Percentiles rank a stretch among this genome's conserved stretches.
These are phyloP conservation scores for Heterotilapia buettikoferi DNA, from an alignment of 2,113 vertebrate genomes.

Conservation along the genomic window DNA sequence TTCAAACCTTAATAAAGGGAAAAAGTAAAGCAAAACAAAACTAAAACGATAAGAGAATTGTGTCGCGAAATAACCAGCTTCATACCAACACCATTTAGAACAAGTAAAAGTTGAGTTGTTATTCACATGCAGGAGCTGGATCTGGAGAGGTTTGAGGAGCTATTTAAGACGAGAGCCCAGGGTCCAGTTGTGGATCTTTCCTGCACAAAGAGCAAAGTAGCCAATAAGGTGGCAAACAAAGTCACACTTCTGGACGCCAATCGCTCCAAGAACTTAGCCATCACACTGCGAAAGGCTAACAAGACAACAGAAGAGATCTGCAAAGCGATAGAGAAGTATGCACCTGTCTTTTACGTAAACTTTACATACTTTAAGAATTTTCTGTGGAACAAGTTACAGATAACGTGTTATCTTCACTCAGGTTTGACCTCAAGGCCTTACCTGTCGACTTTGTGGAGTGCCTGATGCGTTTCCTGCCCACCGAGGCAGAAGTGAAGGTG, in stretches of 20 bases:
- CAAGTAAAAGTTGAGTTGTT: not conserved
- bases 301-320: slow-evolving; percentile 91
- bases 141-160: slow-evolving; percentile 92
- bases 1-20: not conserved
- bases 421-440: slow-evolving; percentile 87
- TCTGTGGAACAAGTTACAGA: not conserved
- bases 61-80: not conserved
- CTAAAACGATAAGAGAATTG: fast-evolving
- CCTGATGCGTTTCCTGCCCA: slow-evolving; percentile 91
- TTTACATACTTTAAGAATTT: fast-evolving
- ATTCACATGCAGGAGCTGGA: slow-evolving; percentile 81
- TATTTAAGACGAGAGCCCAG: slow-evolving; percentile 96
- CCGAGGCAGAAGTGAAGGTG: slow-evolving; percentile 83
- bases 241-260: slow-evolving; percentile 91
- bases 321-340: slow-evolving; percentile 89
- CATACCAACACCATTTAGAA: not conserved
- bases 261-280: slow-evolving; percentile 95
- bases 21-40: not conserved
- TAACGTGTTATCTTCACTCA: slow-evolving; percentile 19
- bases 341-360: not conserved
- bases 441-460: slow-evolving; percentile 95
- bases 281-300: slow-evolving; percentile 90
- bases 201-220: slow-evolving; percentile 85
- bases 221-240: slow-evolving; percentile 82
- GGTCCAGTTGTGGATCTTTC: slow-evolving; percentile 83